These are phyloP conservation scores for Neotoxoptera formosana DNA, from an alignment of 1,140 invertebrate species.

Conservation along the genomic window DNA sequence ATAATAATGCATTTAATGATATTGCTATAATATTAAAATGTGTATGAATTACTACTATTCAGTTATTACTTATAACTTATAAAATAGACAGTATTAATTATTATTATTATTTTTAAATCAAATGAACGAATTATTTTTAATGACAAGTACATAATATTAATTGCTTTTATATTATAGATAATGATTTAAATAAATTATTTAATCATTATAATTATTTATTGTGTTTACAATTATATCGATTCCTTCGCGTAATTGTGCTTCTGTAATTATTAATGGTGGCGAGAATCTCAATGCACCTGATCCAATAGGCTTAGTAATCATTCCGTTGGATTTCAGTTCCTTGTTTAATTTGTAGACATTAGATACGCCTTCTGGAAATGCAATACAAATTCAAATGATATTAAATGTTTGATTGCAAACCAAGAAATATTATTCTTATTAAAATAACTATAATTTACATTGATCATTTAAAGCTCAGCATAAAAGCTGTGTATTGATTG, in stretches of 20 bases:
- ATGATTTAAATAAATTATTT: background rate
- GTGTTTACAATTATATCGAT: constrained; percentile 82
- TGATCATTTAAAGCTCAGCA: background rate
- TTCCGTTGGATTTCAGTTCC: constrained; percentile 85
- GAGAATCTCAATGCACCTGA: constrained; percentile 94
- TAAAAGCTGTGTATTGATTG: background rate
- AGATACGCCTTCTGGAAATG: background rate
- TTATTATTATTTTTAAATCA: background rate
- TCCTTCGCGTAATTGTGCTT: constrained; percentile 81
- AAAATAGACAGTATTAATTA: background rate
- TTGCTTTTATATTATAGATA: background rate
- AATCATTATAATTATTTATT: constrained; percentile 59
- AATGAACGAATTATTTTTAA: background rate
- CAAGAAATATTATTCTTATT: background rate
- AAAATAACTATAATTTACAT: background rate
- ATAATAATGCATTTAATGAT: background rate
- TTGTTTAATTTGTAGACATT: constrained; percentile 87
- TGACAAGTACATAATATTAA: background rate
- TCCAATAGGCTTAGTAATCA: constrained; percentile 96
- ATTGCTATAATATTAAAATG: background rate
- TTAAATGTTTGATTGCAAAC: background rate
- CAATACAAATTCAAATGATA: background rate
- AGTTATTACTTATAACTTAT: background rate
- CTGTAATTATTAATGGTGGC: constrained; percentile 89
- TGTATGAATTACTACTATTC: background rate